Evolutionary conservation across 2,113 vertebrate genomes (phyloP), one percentile per base, ranked within the genome.

Genomic region (Sciurus niger): DNA sequence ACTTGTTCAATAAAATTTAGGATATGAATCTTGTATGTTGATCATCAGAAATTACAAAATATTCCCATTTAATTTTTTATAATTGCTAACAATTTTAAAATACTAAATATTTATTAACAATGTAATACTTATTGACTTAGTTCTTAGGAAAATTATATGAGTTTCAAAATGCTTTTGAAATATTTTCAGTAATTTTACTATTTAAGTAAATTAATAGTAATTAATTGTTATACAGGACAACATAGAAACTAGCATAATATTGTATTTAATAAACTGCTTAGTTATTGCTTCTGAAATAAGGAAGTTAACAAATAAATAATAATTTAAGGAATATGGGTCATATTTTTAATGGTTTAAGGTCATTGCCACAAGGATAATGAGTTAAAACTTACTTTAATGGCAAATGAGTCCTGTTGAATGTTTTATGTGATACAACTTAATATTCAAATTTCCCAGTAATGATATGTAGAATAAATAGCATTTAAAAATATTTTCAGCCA

Each of bases 71-170:
- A 72, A 65, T 72, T 84, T 68, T 87, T 90, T 84, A 32, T 89
- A 96, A 77, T 80, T 97, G 95, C 93, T 95, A 94, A 94, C 95
- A 91, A 58, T 95, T 97, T 97, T 97, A n/a, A 96, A 96, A 86
- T 98, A 97, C 97, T 98, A 97, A 98, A 96, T 97, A n/a, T 93
- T 32, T 53, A 82, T 98, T 98, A 98, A 98, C 97, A 93, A 68
- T 92, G 82, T 96, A 95, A 78, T 96, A 70, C 43, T 96, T 96
- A 74, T n/a, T 97, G 88, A 63, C 14, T 10, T 85, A 94, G 88
- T 80, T 95, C 89, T 94, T 53, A 78, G 87, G 43, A 79, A 93
- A 85, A 65, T 89, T 60, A 22, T 92, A 63, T 95, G 65, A 82
- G n/a, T 95, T 97, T 93, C 11, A 84, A 84, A 76, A 74, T 95